These are phyloP conservation scores for Galerucella pusilla DNA, from an alignment of 2,888 invertebrate species.

Conservation along the genomic window DNA sequence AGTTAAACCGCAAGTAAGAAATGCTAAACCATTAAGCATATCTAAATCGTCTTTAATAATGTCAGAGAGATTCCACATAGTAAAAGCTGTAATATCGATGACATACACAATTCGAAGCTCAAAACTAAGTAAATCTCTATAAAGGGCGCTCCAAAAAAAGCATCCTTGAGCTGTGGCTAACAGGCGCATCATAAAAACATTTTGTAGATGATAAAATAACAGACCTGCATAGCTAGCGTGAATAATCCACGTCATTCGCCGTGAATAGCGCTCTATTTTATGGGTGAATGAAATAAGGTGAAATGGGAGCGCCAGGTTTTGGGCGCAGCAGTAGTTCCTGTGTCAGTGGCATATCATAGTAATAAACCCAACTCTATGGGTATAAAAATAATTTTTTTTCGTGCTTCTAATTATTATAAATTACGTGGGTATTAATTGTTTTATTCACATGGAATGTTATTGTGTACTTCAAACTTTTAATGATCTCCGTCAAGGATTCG, in stretches of 20 bases:
- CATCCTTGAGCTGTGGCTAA: no score
- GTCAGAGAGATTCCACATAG: no score
- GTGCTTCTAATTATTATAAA: neutral
- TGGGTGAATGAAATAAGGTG: neutral
- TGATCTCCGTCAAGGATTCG: neutral
- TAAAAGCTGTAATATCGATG: no score
- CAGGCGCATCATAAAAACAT: no score
- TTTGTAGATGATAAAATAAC: neutral
- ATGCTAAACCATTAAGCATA: no score
- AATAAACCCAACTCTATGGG: neutral
- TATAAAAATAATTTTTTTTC: neutral
- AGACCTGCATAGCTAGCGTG: neutral
- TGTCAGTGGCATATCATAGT: slow-evolving; percentile 5
- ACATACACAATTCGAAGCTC: no score
- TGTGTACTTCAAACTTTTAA: neutral
- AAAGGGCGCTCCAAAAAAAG: no score
- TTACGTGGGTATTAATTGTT: neutral
- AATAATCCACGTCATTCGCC: neutral
- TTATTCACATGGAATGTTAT: neutral
- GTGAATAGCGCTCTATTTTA: neutral
- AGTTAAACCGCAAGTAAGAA: neutral
- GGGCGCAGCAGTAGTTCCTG: slow-evolving; percentile 15
- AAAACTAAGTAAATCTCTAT: no score
- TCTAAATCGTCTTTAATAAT: no score
- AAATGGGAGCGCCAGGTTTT: slow-evolving; percentile 15